Conservation (phyloP, 2,797 vertebrate species). For the Salarias fasciatus region DNA sequence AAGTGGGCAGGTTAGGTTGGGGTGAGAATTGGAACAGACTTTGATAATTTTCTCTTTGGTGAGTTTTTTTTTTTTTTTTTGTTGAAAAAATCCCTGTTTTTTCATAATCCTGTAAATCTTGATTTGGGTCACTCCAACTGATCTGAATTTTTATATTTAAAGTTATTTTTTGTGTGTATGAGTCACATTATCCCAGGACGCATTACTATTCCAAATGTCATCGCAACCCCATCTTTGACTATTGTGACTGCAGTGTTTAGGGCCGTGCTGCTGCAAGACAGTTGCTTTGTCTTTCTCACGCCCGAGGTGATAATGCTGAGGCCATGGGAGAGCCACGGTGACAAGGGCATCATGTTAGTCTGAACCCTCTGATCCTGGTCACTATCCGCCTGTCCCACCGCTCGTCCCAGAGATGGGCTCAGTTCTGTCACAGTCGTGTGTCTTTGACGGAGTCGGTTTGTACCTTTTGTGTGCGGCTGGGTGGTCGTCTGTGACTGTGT, state of each 20-base stretch:
- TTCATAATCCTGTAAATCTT: conserved; percentile 5
- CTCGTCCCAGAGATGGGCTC: conserved; percentile 44
- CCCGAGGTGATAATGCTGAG: conserved; percentile 60
- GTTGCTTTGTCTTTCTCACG: conserved; percentile 69
- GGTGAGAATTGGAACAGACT: conserved; percentile 30
- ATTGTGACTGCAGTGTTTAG: conserved; percentile 56
- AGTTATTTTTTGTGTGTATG: conserved; percentile 7
- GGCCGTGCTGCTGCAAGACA: conserved; percentile 17
- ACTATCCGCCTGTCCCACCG: conserved; percentile 64
- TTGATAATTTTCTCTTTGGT: conserved; percentile 30
- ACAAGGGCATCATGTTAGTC: conserved; percentile 42
- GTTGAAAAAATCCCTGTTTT: background rate
- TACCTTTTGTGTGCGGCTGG: conserved; percentile 58
- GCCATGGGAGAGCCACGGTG: conserved; percentile 47
- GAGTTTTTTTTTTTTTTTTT: background rate
- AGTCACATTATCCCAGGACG: conserved; percentile 13
- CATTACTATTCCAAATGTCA: conserved; percentile 38
- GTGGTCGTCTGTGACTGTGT: conserved; percentile 73
- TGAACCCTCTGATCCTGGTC: conserved; percentile 60
- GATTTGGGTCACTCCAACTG: conserved; percentile 1
- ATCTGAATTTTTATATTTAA: conserved; percentile 12
- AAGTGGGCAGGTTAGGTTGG: conserved; percentile 32
- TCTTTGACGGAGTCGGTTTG: conserved; percentile 35
- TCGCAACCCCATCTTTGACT: conserved; percentile 46
- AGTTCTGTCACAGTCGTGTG: conserved; percentile 27